Conservation (phyloP, 2,797 vertebrate species). For the Echiichthys vipera region DNA sequence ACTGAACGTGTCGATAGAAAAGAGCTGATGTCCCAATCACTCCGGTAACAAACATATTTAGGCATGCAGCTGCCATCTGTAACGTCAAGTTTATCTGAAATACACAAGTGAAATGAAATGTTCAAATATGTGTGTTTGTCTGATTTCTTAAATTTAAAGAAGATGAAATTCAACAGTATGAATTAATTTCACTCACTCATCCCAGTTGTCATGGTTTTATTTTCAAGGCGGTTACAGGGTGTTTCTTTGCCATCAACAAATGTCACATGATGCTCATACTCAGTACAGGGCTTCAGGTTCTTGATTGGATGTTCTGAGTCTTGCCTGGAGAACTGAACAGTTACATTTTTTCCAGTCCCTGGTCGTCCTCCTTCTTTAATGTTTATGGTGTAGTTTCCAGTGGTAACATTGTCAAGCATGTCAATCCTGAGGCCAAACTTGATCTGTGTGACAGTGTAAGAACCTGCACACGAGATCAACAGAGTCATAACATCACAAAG, state of each 20-base stretch:
- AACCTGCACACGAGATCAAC: conserved; percentile 52
- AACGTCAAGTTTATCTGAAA: conserved; percentile 16
- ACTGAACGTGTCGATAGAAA: rapidly evolving
- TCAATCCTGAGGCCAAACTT: conserved; percentile 24
- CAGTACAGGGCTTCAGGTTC: conserved; percentile 64
- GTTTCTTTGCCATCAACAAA: rapidly evolving
- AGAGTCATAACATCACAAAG: neutral
- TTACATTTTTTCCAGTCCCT: rapidly evolving
- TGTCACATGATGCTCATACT: neutral
- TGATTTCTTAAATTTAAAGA: neutral
- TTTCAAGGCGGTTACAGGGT: rapidly evolving
- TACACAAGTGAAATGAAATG: conserved; percentile 14
- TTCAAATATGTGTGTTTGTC: neutral
- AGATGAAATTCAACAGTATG: neutral
- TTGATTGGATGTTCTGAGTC: rapidly evolving
- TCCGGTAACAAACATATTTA: conserved; percentile 38
- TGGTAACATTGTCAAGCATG: rapidly evolving
- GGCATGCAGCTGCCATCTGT: rapidly evolving
- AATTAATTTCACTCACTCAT: conserved; percentile 45
- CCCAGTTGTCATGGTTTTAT: rapidly evolving
- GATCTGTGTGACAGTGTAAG: neutral
- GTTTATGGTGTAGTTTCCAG: rapidly evolving
- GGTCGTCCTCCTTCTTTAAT: rapidly evolving
- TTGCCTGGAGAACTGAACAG: rapidly evolving
- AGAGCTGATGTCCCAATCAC: conserved; percentile 44